Base-by-base conservation (phyloP, 2,888 invertebrate species). In the Cephonodes hylas region DNA sequence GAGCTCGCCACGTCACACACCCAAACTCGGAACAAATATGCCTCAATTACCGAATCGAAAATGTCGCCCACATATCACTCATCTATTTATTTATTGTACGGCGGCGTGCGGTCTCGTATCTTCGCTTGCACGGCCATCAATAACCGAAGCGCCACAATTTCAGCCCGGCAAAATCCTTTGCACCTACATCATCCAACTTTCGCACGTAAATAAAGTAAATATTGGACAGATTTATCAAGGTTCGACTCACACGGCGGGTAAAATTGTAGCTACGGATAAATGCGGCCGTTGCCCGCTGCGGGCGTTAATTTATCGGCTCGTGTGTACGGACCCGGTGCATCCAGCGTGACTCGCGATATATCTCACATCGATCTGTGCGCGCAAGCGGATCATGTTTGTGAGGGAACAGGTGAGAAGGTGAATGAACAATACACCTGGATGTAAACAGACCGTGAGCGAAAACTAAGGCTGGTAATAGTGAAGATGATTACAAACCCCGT, bases 151-250 rank as follows among this genome's bases (percentile, higher is more conserved):
- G 27, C 8, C 31, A 27, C 34, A 38, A 13, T 18, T 8, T 27
- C 27, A 53, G 8, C 48, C 10, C 53, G 3, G 34, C 4, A 38
- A 31, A 53, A 53, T 53, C 53, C 53, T 31, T 31, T 27, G 27
- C 27, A 48, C 31, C 31, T 53, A 7, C 53, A 53, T 53, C 53
- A 53, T 48, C 48, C 25, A 7, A 31, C 10, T 53, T 22, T 3
- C 27, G 27, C 46, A 38, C 20, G 53, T 31, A 42, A 61, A 59
- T 44, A 53, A 63, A 63, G 48, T 59, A 34, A 57, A 59, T 22
- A 57, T 56, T n/a, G 25, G 56, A 57, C 61, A 56, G 42, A 61
- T 61, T 56, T 57, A 57, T 61, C 61, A 61, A 44, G 44, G 61
- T n/a, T n/a, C 53, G 15, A 42, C 61, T 27, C 53, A 22, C 48